Conservation (phyloP, 2,113 vertebrate genomes). For the Donacobius atricapilla region DNA sequence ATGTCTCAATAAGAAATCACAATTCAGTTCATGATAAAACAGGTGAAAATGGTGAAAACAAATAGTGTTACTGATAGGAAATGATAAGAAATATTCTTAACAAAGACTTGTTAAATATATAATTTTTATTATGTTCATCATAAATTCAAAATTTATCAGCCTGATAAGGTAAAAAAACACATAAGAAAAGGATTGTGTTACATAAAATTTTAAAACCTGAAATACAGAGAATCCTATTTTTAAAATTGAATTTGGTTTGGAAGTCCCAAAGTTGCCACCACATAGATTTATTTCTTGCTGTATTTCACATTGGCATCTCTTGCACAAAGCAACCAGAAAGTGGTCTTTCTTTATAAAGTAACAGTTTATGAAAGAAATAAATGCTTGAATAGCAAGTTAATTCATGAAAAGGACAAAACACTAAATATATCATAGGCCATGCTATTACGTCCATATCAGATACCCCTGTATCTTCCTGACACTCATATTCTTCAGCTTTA, state of each 20-base stretch:
- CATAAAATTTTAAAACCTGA: not conserved
- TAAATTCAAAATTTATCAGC: not conserved
- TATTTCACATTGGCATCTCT: not conserved
- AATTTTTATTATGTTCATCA: not conserved
- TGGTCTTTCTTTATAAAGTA: not conserved
- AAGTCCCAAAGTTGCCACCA: not conserved
- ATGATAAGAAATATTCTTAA: not conserved
- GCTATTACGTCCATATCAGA: not conserved
- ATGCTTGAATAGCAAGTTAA: not conserved
- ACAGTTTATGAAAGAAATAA: not conserved
- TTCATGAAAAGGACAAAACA: not conserved
- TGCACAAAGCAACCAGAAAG: slow-evolving; percentile 46
- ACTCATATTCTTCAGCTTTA: not conserved
- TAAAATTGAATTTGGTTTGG: not conserved
- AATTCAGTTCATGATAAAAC: not conserved
- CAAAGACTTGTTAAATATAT: not conserved
- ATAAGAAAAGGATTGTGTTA: not conserved
- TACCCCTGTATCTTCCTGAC: not conserved
- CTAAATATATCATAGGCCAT: not conserved
- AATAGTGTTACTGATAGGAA: not conserved
- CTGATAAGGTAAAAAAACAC: not conserved
- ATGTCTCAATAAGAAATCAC: not conserved
- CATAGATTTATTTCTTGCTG: not conserved
- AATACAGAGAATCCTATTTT: not conserved
- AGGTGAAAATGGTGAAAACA: not conserved